A percentile compares a stretch with the other conserved stretches of the same genome.
These are phyloP conservation scores for Coregonus suidteri DNA, from an alignment of 2,797 vertebrate genomes.

Conservation along the genomic window DNA sequence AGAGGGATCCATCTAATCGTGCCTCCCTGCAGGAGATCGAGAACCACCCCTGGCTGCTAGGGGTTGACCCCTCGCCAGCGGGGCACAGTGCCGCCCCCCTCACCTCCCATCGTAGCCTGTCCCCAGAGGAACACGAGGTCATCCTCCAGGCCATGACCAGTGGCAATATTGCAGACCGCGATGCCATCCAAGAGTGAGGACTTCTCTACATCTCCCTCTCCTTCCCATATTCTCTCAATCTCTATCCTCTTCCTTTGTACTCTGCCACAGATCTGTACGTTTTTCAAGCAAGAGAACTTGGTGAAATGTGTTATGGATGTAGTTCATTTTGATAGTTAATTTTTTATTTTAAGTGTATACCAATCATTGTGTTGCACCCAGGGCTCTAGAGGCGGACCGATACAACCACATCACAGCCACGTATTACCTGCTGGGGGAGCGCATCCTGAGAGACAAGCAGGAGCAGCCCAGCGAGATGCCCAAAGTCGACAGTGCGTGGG, in stretches of 20 bases:
- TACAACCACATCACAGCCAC: conserved; percentile 81
- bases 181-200: conserved; percentile 78
- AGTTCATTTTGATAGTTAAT: conserved; percentile 12
- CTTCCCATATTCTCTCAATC: not conserved
- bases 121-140: conserved; percentile 71
- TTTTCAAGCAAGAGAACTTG: not conserved
- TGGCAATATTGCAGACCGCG: conserved; percentile 69
- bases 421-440: conserved; percentile 76
- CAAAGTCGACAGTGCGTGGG: conserved; percentile 54
- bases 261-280: not conserved
- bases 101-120: conserved; percentile 73
- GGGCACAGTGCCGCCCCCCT: conserved; percentile 78
- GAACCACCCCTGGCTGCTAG: conserved; percentile 82
- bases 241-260: not conserved
- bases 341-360: conserved; percentile 86
- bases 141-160: conserved; percentile 76
- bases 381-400: conserved; percentile 72
- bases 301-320: not conserved
- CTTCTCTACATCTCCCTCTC: conserved; percentile 37
- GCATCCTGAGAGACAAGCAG: conserved; percentile 75
- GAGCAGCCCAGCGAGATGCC: conserved; percentile 60
- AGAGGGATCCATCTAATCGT: conserved; percentile 79
- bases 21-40: conserved; percentile 83
- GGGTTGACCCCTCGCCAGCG: conserved; percentile 78
- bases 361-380: conserved; percentile 54